These are phyloP conservation scores for Nephrocerus scutellatus DNA, from an alignment of 2,888 invertebrate species.

Conservation along the genomic window DNA sequence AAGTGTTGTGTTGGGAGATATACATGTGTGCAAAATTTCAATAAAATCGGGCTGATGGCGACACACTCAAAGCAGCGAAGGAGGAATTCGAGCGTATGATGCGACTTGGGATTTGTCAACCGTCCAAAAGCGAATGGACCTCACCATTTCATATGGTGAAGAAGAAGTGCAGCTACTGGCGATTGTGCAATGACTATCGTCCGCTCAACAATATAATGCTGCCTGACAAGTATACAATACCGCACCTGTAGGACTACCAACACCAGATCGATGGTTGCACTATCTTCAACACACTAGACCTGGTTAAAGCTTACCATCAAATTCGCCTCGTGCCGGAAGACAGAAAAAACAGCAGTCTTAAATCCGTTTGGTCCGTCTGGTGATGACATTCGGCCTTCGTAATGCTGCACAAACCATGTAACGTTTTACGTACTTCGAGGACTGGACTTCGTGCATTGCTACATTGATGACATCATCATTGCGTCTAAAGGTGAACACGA, in stretches of 20 bases:
- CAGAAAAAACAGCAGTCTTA: slow-evolving; percentile 31
- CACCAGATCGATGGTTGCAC: slow-evolving; percentile 24
- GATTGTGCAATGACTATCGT: slow-evolving; percentile 17
- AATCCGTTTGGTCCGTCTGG: slow-evolving; percentile 38
- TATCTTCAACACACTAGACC: slow-evolving; percentile 30
- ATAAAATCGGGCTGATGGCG: slow-evolving; percentile 7
- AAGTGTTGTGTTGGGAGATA: too few species aligned
- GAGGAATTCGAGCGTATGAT: slow-evolving; percentile 18
- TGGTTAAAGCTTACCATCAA: slow-evolving; percentile 31
- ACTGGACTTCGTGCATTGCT: slow-evolving; percentile 19
- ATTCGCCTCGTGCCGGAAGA: slow-evolving; percentile 31
- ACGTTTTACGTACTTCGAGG: slow-evolving; percentile 28
- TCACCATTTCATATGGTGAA: slow-evolving; percentile 18
- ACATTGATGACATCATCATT: slow-evolving; percentile 8
- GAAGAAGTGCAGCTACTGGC: slow-evolving; percentile 17
- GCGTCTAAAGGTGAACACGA: slow-evolving; percentile 4
- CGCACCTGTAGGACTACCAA: slow-evolving; percentile 22
- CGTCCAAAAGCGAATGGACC: slow-evolving; percentile 20
- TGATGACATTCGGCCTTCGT: slow-evolving; percentile 36
- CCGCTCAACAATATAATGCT: slow-evolving; percentile 24
- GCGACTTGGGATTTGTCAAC: slow-evolving; percentile 14
- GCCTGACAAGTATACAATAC: slow-evolving; percentile 35
- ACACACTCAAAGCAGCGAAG: slow-evolving; percentile 17
- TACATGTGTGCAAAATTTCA: too few species aligned
- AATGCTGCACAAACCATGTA: slow-evolving; percentile 40